Evolutionary conservation across 2,888 invertebrate species (phyloP).

Genomic region (Protodeltote pygarga): DNA sequence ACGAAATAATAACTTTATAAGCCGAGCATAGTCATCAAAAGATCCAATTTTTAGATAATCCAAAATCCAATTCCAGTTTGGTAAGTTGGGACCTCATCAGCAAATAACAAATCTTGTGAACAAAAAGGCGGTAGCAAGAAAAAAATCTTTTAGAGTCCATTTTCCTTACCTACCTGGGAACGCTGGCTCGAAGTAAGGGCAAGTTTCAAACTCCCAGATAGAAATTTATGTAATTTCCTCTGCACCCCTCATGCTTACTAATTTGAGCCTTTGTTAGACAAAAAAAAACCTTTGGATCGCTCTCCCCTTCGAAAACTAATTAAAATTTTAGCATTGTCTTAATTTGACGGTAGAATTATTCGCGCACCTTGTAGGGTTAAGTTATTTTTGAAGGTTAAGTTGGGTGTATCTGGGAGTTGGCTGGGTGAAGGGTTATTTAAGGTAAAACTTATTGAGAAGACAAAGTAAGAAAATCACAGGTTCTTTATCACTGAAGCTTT

Average conservation of each 20-base stretch:
- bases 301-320: conserved; percentile 45
- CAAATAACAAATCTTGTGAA: conserved; percentile 47
- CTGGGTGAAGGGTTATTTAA: conserved; percentile 3
- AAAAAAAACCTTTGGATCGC: conserved; percentile 32
- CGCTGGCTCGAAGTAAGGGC: neutral
- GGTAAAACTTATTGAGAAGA: neutral
- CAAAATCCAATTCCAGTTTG: conserved; percentile 39
- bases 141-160: conserved; percentile 27
- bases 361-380: conserved; percentile 19
- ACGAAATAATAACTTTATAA: conserved; percentile 6
- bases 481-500: no score
- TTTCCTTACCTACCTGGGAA: conserved; percentile 18
- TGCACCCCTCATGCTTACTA: conserved; percentile 42
- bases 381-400: conserved; percentile 10
- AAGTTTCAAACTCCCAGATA: conserved; percentile 37
- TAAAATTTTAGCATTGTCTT: conserved; percentile 46
- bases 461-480: no score
- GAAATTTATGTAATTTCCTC: conserved; percentile 52
- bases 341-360: conserved; percentile 42
- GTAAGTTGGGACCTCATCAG: conserved; percentile 37
- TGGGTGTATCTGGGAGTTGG: conserved; percentile 13
- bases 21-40: conserved; percentile 25
- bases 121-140: conserved; percentile 17
- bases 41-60: conserved; percentile 44
- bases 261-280: conserved; percentile 42